phyloP scores from a whole-genome alignment of 1,140 invertebrate species.

The Linepithema humile region DNA sequence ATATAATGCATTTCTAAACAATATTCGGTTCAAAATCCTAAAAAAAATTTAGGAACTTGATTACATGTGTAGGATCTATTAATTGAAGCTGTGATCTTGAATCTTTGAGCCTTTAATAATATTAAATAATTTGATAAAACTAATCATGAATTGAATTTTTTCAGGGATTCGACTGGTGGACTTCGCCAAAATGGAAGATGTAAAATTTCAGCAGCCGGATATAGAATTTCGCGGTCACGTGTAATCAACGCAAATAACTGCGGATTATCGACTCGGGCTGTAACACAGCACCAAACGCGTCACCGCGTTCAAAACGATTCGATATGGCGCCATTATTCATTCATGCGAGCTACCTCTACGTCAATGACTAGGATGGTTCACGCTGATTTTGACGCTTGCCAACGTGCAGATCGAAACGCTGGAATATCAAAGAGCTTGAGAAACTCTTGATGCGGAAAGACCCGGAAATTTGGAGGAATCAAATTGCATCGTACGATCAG shows the following conservation, averaged over 20 bases:
- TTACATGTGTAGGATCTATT: not conserved
- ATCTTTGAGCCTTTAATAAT: not conserved
- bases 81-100: not conserved
- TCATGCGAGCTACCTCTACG: slow-evolving; percentile 68
- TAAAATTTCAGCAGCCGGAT: not conserved
- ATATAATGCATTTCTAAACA: not conserved
- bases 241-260: not conserved
- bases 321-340: slow-evolving; percentile 75
- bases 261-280: slow-evolving; percentile 26
- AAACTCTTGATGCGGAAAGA: not conserved
- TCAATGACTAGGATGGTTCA: slow-evolving; percentile 66
- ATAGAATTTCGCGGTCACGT: not conserved
- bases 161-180: not conserved
- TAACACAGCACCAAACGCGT: slow-evolving; percentile 53
- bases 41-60: not conserved
- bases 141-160: not conserved
- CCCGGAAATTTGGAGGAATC: not conserved
- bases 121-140: not conserved
- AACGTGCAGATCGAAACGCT: not conserved
- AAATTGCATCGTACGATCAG: not conserved
- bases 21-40: not conserved
- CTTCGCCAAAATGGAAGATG: not conserved
- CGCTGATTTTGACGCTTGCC: not conserved
- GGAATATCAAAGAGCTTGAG: too few relatives aligned
- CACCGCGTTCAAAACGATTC: slow-evolving; percentile 68